Percentiles rank a stretch among this genome's conserved stretches.
phyloP scores from a whole-genome alignment of 1,140 invertebrate species.

The Littorina saxatilis region DNA sequence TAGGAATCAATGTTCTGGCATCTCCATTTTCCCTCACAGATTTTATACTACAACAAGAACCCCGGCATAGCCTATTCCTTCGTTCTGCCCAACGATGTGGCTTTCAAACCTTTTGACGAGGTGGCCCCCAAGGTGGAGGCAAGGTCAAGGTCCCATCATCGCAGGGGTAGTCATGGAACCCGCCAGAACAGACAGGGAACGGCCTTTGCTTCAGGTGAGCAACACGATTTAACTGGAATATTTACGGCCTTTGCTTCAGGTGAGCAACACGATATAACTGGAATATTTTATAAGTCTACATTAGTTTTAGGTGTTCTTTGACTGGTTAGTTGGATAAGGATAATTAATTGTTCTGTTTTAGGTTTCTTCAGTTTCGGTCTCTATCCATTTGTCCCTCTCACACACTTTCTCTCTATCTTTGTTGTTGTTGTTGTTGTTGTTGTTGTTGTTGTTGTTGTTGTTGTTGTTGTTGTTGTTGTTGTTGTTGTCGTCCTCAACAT shows the following conservation, averaged over 20 bases:
- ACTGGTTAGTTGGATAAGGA: too few species aligned
- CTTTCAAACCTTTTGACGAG: constrained; percentile 53
- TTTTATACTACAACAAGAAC: constrained; percentile 68
- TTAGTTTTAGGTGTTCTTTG: too few species aligned
- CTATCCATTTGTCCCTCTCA: too few species aligned
- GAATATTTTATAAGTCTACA: too few species aligned
- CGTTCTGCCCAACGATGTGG: constrained; percentile 63
- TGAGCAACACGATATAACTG: too few species aligned
- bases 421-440: neutral
- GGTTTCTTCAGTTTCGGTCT: too few species aligned
- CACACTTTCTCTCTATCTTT: too few species aligned
- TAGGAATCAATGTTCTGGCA: neutral
- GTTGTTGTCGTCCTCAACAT: too few species aligned
- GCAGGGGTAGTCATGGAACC: too few species aligned
- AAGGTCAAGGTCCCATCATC: neutral
- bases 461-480: too few species aligned
- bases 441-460: neutral
- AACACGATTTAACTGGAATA: too few species aligned
- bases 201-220: neutral
- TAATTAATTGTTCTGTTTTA: too few species aligned
- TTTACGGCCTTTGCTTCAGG: neutral
- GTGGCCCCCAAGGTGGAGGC: constrained; percentile 7
- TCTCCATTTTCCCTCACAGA: constrained; percentile 42
- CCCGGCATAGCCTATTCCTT: constrained; percentile 72
- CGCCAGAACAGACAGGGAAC: neutral